phyloP scores from a whole-genome alignment of 1,140 invertebrate genomes.

The Apocrypta bakeri region DNA sequence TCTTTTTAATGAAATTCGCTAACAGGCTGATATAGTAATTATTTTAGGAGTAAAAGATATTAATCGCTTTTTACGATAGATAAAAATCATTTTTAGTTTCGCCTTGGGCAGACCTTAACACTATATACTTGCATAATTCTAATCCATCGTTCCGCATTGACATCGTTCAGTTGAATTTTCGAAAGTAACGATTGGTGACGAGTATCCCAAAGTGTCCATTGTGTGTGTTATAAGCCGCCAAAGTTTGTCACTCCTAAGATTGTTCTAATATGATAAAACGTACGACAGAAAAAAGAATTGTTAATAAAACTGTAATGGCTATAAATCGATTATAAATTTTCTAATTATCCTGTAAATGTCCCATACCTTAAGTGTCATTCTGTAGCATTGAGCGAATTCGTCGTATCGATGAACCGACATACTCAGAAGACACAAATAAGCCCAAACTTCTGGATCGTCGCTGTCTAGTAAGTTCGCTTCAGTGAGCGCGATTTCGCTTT shows the following conservation, averaged over 20 bases:
- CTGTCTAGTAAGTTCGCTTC: conserved; percentile 67
- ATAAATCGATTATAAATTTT: conserved; percentile 25
- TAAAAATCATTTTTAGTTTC: too few species aligned
- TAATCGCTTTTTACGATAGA: background rate
- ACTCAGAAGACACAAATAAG: conserved; percentile 67
- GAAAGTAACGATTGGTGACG: conserved; percentile 43
- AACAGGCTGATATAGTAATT: background rate
- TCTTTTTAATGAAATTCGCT: background rate
- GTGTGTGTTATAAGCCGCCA: conserved; percentile 59
- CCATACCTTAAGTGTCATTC: conserved; percentile 60
- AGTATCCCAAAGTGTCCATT: conserved; percentile 58
- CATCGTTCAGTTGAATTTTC: conserved; percentile 17
- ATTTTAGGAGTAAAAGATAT: background rate
- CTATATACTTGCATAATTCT: conserved; percentile 6
- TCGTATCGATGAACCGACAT: conserved; percentile 59
- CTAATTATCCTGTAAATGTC: conserved; percentile 18
- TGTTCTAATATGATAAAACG: conserved; percentile 57
- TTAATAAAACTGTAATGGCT: conserved; percentile 57
- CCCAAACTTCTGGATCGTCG: conserved; percentile 65
- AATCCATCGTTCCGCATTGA: background rate
- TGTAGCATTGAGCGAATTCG: conserved; percentile 64
- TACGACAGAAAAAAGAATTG: conserved; percentile 51
- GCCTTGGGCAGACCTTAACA: background rate
- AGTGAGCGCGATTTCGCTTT: conserved; percentile 64
- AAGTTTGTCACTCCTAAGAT: conserved; percentile 63